These are phyloP conservation scores for Notechis scutatus DNA, from an alignment of 2,113 vertebrate genomes.

Conservation along the genomic window DNA sequence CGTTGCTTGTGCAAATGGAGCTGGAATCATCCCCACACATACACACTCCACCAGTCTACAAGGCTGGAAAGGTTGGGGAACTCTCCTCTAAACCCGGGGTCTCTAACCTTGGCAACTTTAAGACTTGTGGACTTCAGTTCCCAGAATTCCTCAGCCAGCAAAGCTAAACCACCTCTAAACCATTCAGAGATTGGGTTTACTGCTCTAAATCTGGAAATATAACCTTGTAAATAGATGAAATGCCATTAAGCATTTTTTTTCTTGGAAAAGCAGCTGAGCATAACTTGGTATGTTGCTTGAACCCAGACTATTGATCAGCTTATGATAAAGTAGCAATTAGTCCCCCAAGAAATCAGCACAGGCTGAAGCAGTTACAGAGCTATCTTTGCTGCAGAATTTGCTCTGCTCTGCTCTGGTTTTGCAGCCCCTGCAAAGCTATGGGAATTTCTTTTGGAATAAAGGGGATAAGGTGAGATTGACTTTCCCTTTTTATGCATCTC, in stretches of 20 bases:
- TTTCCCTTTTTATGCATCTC: not conserved
- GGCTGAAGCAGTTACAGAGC: not conserved
- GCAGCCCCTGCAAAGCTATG: not conserved
- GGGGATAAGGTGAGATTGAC: not conserved
- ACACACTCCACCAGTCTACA: not conserved
- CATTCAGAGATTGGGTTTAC: not conserved
- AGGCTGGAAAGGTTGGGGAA: not conserved
- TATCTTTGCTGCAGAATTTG: not conserved
- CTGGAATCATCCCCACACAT: not conserved
- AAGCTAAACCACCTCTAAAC: not conserved
- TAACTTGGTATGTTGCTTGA: not conserved
- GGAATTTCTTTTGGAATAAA: not conserved
- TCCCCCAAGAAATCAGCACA: not conserved
- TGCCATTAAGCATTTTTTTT: not conserved
- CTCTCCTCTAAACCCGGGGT: not conserved
- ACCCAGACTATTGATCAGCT: not conserved
- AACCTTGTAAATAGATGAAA: not conserved
- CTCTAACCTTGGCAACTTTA: too few relatives aligned
- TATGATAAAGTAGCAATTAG: not conserved
- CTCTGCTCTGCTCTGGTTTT: not conserved
- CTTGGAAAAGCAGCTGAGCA: not conserved
- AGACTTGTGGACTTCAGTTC: too few relatives aligned
- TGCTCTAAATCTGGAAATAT: not conserved
- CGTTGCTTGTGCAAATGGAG: too few relatives aligned
- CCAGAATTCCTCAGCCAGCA: too few relatives aligned